Base-by-base conservation (phyloP, 2,888 invertebrate species). In the Gastracanthus pulcherrimus region DNA sequence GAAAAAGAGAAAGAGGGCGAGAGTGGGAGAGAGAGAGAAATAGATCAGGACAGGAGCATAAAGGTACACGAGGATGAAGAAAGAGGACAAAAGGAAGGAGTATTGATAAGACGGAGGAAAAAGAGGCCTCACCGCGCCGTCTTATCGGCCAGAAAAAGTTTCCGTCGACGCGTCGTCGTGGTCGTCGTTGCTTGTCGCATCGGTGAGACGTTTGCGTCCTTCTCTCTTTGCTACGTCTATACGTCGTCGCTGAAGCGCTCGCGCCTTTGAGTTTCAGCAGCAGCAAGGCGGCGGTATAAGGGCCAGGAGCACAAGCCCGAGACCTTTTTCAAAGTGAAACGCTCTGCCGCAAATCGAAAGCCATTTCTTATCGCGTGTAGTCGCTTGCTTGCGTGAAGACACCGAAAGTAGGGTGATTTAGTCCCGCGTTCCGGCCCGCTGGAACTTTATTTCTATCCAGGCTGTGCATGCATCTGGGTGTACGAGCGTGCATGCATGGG, bases 301-400 rank as follows among this genome's bases (percentile, higher is more conserved):
- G 31, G 11, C 6, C 23, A 2, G 19, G 11, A 13, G 19, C n/a
- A 29, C 26, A 41, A 13, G 29, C 36, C 31, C 29, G 45, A 9
- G 16, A 74, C 70, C 45, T 45, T 79, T 84, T 80, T 83, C 64
- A 23, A 58, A 70, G 58, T 31, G 41, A 82, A 78, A 31, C 83
- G 79, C 83, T 84, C 74, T 58, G 36, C 58, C 66, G 67, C 45
- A 72, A 76, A 76, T 76, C 82, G 82, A 83, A 76, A 82, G 79
- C 84, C 82, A 70, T 80, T 85, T 83, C 83, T 82, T 84, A 84
- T 82, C 81, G 38, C 41, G 29, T 41, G 19, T 45, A 74, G 38
- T 36, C 3, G 48, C 45, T 23, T 62, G 79, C 72, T 13, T 60
- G 55, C 80, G 38, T 36, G 55, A 70, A 71, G 76, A 34, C 62